Evolutionary conservation across 2,113 vertebrate genomes (phyloP).

Genomic region (Zosterops japonicus): DNA sequence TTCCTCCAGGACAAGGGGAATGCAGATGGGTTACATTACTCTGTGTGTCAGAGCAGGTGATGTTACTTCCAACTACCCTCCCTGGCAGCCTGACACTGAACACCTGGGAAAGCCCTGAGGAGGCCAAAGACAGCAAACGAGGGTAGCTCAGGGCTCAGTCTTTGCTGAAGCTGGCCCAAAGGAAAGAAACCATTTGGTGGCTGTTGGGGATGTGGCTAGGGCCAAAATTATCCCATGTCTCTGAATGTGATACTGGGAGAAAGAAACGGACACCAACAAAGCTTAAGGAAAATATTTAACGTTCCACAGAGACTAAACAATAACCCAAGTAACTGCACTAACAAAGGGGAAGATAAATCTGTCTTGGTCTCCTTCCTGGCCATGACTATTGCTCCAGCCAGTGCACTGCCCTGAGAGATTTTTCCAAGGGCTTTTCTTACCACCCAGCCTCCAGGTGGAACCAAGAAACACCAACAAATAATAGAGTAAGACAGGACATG

Average conservation of each 20-base stretch:
- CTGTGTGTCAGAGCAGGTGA: slow-evolving; percentile 13
- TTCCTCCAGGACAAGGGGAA: slow-evolving; percentile 23
- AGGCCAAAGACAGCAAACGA: not conserved
- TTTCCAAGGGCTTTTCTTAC: not conserved
- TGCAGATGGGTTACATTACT: slow-evolving; percentile 31
- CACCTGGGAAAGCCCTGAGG: not conserved
- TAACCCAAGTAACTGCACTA: not conserved
- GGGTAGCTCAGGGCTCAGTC: not conserved
- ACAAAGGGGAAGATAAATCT: not conserved
- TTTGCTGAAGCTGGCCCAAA: not conserved
- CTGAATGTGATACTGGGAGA: not conserved
- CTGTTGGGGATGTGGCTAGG: not conserved
- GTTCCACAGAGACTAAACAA: not conserved
- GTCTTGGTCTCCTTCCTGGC: not conserved
- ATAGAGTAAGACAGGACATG: not conserved
- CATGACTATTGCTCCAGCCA: not conserved
- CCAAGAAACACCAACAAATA: not conserved
- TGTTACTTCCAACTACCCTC: not conserved
- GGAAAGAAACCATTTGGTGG: not conserved
- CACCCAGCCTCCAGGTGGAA: not conserved
- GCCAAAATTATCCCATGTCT: not conserved
- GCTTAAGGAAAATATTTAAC: not conserved
- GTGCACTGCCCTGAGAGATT: not conserved
- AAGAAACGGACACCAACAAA: not conserved
- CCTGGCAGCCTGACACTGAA: not conserved